These are phyloP conservation scores for Brachypteracias leptosomus DNA, from an alignment of 2,113 vertebrate genomes.

Conservation along the genomic window DNA sequence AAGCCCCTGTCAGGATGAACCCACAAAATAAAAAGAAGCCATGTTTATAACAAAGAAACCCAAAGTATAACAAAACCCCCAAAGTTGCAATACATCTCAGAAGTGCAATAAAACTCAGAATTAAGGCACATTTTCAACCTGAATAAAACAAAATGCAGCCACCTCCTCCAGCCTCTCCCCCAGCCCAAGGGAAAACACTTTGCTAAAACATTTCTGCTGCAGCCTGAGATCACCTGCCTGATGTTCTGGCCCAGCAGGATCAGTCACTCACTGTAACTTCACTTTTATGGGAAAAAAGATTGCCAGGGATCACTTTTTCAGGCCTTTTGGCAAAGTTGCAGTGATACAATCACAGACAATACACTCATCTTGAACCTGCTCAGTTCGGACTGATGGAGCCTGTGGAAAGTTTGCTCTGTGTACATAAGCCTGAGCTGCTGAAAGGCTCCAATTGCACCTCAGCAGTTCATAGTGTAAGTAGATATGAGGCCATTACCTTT, in stretches of 20 bases:
- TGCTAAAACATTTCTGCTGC: background rate
- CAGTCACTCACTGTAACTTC: background rate
- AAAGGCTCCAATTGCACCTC: background rate
- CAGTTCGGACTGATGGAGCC: background rate
- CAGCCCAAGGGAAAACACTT: background rate
- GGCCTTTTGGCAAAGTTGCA: background rate
- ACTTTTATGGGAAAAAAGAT: background rate
- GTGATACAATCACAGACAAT: background rate
- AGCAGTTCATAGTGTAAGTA: background rate
- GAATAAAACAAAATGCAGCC: background rate
- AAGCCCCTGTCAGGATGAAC: slow-evolving; percentile 79
- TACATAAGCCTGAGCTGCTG: background rate
- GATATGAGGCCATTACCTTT: slow-evolving; percentile 65
- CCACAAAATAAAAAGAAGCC: background rate
- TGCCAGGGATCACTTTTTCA: fast-evolving
- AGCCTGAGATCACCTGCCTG: background rate
- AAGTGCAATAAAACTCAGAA: background rate
- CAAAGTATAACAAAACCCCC: background rate
- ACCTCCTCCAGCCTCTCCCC: background rate
- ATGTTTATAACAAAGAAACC: background rate
- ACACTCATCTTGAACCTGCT: background rate
- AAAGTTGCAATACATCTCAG: background rate
- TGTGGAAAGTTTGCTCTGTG: background rate
- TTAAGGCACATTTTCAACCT: background rate
- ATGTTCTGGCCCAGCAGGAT: background rate